phyloP scores from a whole-genome alignment of 2,888 invertebrate genomes.

The Troides helena region DNA sequence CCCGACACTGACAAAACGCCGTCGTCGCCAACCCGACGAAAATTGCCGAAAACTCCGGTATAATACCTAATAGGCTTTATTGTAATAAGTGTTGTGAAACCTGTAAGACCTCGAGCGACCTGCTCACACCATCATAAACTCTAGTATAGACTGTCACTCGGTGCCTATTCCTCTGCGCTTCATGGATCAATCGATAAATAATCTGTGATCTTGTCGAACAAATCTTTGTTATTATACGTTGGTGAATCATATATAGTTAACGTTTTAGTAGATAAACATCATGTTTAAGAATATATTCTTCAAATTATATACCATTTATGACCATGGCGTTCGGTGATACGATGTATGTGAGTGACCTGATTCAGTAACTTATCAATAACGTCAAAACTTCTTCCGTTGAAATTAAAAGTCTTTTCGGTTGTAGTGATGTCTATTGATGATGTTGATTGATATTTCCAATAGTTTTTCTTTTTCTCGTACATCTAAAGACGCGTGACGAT shows the following conservation, averaged over 20 bases:
- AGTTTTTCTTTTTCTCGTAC: constrained; percentile 6
- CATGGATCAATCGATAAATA: constrained; percentile 56
- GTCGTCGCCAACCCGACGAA: constrained; percentile 94
- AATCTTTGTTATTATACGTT: constrained; percentile 49
- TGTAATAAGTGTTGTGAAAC: constrained; percentile 80
- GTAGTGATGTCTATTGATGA: constrained; percentile 9
- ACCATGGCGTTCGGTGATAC: not conserved
- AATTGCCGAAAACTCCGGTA: constrained; percentile 98
- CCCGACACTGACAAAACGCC: constrained; percentile 92
- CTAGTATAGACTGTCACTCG: constrained; percentile 76
- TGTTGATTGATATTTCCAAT: not conserved
- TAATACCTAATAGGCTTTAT: constrained; percentile 84
- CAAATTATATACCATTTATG: not conserved
- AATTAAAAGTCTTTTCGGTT: constrained; percentile 7
- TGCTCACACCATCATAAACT: constrained; percentile 65
- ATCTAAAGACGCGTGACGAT: constrained; percentile 35
- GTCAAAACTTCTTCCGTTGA: not conserved
- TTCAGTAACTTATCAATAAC: constrained; percentile 45
- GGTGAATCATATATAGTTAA: constrained; percentile 47
- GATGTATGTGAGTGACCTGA: constrained; percentile 37
- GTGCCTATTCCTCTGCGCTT: constrained; percentile 77
- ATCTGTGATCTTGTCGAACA: constrained; percentile 47
- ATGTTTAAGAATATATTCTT: not conserved
- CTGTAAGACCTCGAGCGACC: constrained; percentile 68
- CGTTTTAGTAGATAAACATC: not conserved